Percentiles rank a stretch among this genome's conserved stretches.
Conservation (phyloP, 2,113 vertebrate genomes). For the Rissa tridactyla region DNA sequence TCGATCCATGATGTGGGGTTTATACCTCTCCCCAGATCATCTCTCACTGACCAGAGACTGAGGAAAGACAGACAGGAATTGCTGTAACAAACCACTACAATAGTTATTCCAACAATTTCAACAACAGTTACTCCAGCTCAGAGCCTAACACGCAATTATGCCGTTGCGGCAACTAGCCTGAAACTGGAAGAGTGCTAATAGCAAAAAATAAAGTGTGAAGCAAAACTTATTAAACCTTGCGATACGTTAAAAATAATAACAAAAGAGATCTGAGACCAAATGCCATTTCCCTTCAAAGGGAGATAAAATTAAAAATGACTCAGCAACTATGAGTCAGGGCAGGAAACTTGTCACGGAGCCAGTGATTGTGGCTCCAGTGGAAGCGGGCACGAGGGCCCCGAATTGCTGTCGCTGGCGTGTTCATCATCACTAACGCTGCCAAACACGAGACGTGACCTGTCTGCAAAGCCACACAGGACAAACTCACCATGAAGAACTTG, state of each 20-base stretch:
- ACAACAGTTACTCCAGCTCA: background rate
- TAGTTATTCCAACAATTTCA: background rate
- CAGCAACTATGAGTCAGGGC: slow-evolving; percentile 56
- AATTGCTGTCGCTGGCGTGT: accelerated
- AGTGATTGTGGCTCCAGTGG: background rate
- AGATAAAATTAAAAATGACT: slow-evolving; percentile 45
- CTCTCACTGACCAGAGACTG: background rate
- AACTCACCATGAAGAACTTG: background rate
- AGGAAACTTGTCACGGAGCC: slow-evolving; percentile 1
- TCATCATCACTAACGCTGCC: background rate
- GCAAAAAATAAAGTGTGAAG: slow-evolving; percentile 26
- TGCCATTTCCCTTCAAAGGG: slow-evolving; percentile 19
- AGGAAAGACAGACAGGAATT: background rate
- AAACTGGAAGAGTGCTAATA: slow-evolving; percentile 3
- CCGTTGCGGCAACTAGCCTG: background rate
- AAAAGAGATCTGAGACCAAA: slow-evolving; percentile 27
- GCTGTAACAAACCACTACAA: background rate
- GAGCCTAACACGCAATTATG: background rate
- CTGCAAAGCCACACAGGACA: background rate
- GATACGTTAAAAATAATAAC: background rate
- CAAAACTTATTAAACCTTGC: slow-evolving; percentile 2
- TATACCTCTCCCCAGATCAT: background rate
- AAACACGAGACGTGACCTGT: background rate
- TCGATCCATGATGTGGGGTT: background rate
- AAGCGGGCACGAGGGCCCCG: background rate